Base-by-base conservation (phyloP, 2,888 invertebrate genomes). In the Lochmaea crataegi region DNA sequence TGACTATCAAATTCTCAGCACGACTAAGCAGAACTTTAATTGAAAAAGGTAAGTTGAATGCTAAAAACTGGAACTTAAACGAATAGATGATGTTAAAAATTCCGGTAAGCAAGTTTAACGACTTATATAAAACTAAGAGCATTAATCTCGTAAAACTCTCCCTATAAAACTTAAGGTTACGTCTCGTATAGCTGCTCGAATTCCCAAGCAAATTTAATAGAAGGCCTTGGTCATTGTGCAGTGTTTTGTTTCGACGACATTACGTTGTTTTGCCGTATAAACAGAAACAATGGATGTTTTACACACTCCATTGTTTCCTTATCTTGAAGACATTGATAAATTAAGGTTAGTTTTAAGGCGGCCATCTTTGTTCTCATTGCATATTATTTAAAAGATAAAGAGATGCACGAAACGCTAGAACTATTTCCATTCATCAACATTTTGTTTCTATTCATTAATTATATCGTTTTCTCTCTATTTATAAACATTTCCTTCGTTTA, bases 301-400 rank as follows among this genome's bases (percentile, higher is more conserved):
- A 87, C 86, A 87, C 86, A 85, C 85, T 83, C 87, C 85, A 87
- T 87, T 87, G 87, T 86, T 85, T 85, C 85, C 84, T 87, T 87
- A 87, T 87, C 87, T 87, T 86, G 85, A 86, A 87, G 87, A 87
- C 87, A 87, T 87, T 87, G 87, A 87, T 87, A 87, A 87, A 87
- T 87, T 86, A 85, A 86, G 86, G 86, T 85, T 86, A 86, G 86
- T 86, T 86, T 86, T 85, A 86, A 85, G 85, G 85, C 86, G 84
- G 86, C 85, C 85, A 86, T 86, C 86, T 85, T 85, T 86, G 85
- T 85, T 84, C 82, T 79, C 80, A 79, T 78, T 80, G 81, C 80
- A 78, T 79, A 79, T 78, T 80, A 82, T 82, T 82, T 82, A 80
- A 82, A 82, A 82, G 81, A 81, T 81, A 80, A 79, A 78, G 80